Evolutionary conservation across 2,888 invertebrate species (phyloP), one percentile per base, ranked within the genome.

Genomic region (Morpho helenor): DNA sequence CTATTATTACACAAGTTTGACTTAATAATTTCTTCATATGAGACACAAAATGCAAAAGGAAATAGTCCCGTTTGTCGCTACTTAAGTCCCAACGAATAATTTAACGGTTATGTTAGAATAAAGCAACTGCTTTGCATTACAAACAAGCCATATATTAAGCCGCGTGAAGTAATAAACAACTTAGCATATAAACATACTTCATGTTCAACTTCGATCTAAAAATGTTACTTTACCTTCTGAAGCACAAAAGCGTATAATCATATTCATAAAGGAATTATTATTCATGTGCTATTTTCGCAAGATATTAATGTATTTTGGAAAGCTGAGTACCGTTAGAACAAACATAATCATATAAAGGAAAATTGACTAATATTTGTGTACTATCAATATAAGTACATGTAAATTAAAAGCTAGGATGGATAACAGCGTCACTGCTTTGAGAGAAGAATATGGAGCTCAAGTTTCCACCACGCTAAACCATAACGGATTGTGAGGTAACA

Each of bases 161-260:
- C 23, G 45, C 45, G n/a, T 52, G 49, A 53, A 47, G 56, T 49
- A 49, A 58, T 52, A 57, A 45, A 55, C 45, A 61, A 56, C 52
- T 56, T 53, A 55, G 49, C 52, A 58, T 61, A 61, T 55, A 61
- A 61, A 61, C 58, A 58, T 55, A 39, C 49, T 60, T 31, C 59
- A 56, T 31, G 59, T 56, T 56, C 39, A 16, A 49, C 57, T 59
- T 59, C 55, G 57, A 59, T 56, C 54, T 55, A 55, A 57, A 59
- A 59, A 54, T 52, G 49, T 45, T 39, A 47, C 57, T 56, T 52
- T 41, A 46, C 39, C 50, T 43, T 52, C 49, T 44, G 16, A 52
- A 52, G 52, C 49, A 57, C 44, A 49, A 45, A 52, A 52, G 57
- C 43, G 39, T 57, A 48, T 52, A 57, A 52, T 57, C 40, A 52